phyloP scores from a whole-genome alignment of 2,113 vertebrate species.

The Corythornis madagascariensis region DNA sequence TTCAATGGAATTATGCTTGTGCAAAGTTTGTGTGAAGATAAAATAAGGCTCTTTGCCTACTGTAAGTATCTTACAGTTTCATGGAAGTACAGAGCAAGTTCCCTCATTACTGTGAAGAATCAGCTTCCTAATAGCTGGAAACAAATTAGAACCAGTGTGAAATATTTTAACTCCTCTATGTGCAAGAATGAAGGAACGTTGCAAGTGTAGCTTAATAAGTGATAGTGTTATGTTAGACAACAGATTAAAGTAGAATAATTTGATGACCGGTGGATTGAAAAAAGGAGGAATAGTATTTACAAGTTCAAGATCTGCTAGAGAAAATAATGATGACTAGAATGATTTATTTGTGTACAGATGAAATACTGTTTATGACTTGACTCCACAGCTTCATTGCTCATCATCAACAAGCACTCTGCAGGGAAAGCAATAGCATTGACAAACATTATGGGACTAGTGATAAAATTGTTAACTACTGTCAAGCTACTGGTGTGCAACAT shows the following conservation, averaged over 20 bases:
- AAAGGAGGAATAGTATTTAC: not conserved
- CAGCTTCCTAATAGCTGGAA: not conserved
- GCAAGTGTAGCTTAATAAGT: not conserved
- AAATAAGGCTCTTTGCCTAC: not conserved
- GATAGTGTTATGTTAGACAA: not conserved
- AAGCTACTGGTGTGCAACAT: not conserved
- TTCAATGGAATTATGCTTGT: not conserved
- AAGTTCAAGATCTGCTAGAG: not conserved
- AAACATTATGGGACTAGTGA: not conserved
- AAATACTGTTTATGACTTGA: not conserved
- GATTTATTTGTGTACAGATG: not conserved
- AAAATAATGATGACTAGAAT: not conserved
- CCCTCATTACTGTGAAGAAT: not conserved
- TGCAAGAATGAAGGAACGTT: not conserved
- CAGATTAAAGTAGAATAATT: not conserved
- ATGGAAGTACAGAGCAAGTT: not conserved
- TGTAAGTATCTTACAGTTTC: not conserved
- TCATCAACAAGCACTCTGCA: not conserved
- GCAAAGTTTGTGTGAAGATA: not conserved
- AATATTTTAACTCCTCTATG: not conserved
- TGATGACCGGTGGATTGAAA: not conserved
- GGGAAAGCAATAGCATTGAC: conserved; percentile 4
- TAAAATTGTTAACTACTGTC: conserved; percentile 25
- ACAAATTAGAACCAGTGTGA: not conserved
- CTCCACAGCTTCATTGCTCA: not conserved